A percentile compares a stretch with the other conserved stretches of the same genome.
These are phyloP conservation scores for Dolichoris vasculosae DNA, from an alignment of 1,140 invertebrate species.

Conservation along the genomic window DNA sequence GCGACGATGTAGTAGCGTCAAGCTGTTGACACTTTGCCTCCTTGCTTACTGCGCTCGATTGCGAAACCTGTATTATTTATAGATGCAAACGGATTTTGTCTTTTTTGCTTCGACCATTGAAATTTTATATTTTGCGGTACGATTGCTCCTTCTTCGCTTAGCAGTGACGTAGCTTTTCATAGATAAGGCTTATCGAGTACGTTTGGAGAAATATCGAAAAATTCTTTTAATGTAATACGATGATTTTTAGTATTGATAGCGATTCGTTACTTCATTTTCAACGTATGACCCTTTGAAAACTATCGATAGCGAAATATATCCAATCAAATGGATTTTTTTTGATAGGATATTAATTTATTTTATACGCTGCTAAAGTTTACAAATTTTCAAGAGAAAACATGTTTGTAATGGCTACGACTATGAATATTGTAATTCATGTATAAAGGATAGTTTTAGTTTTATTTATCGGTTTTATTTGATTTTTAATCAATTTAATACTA, in stretches of 20 bases:
- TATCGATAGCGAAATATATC: too few species aligned
- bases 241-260: not conserved
- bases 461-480: too few species aligned
- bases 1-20: not conserved
- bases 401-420: too few species aligned
- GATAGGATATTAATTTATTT: too few species aligned
- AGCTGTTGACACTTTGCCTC: slow-evolving; percentile 34
- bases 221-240: not conserved
- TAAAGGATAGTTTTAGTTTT: too few species aligned
- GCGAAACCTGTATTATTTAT: slow-evolving; percentile 26
- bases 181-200: not conserved
- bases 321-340: too few species aligned
- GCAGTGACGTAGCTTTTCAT: not conserved
- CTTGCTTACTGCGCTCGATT: slow-evolving; percentile 30
- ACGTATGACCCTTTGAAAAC: too few species aligned
- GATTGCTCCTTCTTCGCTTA: not conserved
- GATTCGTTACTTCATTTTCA: too few species aligned
- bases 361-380: too few species aligned
- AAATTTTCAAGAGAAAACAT: too few species aligned
- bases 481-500: too few species aligned
- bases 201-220: not conserved
- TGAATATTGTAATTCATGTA: too few species aligned
- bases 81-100: not conserved
- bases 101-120: slow-evolving; percentile 16
- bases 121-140: slow-evolving; percentile 22